These are phyloP conservation scores for Poecilia picta DNA, from an alignment of 2,797 vertebrate species.

Conservation along the genomic window DNA sequence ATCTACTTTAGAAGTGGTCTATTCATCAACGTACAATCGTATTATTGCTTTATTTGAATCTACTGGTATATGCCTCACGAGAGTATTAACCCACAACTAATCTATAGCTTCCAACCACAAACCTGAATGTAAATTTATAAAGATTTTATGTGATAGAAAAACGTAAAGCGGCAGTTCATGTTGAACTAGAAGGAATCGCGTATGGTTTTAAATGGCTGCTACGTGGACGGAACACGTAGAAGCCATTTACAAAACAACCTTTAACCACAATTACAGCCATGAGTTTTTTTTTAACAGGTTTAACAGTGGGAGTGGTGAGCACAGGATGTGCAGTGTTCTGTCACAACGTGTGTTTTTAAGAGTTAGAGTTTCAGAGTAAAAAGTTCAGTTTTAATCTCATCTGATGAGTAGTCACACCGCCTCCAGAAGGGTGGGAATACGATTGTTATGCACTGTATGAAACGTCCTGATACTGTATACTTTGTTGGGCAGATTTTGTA, in stretches of 20 bases:
- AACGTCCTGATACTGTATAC: background rate
- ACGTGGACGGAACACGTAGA: too few relatives aligned
- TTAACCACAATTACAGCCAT: background rate
- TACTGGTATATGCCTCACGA: background rate
- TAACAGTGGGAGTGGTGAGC: background rate
- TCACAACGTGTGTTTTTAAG: background rate
- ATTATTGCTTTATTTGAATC: background rate
- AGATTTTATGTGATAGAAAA: background rate
- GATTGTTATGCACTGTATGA: background rate
- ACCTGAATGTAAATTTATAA: background rate
- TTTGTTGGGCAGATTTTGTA: background rate
- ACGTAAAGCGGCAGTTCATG: background rate
- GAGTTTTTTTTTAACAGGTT: background rate
- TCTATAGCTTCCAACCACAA: background rate
- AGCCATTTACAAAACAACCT: background rate
- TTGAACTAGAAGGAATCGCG: background rate
- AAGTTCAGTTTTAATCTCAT: background rate
- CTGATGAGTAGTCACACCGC: background rate
- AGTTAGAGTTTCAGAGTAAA: background rate
- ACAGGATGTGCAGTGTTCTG: background rate
- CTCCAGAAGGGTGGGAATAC: background rate
- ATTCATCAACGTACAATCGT: background rate
- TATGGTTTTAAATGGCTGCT: background rate
- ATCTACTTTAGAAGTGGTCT: slow-evolving; percentile 11
- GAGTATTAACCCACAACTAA: background rate